Conservation (phyloP, 2,797 vertebrate species). For the Crocodylus rhombifer region DNA sequence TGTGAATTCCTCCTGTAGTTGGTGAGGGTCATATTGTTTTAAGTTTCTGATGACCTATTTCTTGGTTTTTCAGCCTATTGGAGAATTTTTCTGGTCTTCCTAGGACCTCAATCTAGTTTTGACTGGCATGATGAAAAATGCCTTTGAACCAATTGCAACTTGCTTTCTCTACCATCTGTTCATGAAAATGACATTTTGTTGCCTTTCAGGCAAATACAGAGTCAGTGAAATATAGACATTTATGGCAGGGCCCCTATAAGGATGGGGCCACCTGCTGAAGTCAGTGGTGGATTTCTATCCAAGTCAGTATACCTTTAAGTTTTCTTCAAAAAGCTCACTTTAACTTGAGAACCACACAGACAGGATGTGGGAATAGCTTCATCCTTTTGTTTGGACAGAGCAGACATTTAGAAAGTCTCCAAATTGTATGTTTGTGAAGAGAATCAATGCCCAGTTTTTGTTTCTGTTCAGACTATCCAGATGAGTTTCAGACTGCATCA, state of each 20-base stretch:
- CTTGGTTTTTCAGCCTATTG: too few relatives aligned
- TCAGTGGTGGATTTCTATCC: background rate
- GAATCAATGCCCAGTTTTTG: background rate
- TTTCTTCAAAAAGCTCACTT: background rate
- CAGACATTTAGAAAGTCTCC: rapidly evolving
- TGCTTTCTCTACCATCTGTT: background rate
- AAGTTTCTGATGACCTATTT: too few relatives aligned
- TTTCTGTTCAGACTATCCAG: background rate
- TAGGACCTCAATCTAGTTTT: background rate
- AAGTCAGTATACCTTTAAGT: background rate
- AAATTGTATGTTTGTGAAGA: background rate
- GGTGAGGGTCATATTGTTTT: too few relatives aligned
- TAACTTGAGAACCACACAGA: background rate
- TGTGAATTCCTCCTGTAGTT: too few relatives aligned
- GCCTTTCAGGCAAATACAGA: background rate
- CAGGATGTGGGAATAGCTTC: background rate
- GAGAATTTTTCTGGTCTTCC: background rate
- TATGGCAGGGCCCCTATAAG: background rate
- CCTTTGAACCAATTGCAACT: background rate
- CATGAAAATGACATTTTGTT: background rate
- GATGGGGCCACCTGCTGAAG: too few relatives aligned
- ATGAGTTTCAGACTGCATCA: background rate
- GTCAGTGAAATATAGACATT: background rate
- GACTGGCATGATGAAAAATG: background rate
- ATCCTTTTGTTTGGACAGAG: background rate